Conservation (phyloP, 2,113 vertebrate species). For the Ameiurus melas region DNA sequence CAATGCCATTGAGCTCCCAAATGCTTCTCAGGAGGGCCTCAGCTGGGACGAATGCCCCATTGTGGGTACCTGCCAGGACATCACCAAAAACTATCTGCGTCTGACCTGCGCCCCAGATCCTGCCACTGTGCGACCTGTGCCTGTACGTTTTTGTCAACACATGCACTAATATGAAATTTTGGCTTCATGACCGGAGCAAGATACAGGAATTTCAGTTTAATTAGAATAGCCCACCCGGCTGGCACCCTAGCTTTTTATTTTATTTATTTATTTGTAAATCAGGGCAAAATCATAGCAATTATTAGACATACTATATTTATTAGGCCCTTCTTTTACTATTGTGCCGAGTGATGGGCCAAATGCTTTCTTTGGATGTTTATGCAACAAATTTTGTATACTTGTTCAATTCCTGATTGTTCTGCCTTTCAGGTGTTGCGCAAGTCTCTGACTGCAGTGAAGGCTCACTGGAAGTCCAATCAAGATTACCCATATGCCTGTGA, state of each 20-base stretch:
- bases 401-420: background rate
- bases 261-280: background rate
- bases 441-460: conserved; percentile 81
- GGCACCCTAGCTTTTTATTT: background rate
- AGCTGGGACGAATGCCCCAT: conserved; percentile 93
- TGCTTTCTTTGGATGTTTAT: no score
- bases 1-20: conserved; percentile 71
- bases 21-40: conserved; percentile 75
- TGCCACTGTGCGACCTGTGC: conserved; percentile 82
- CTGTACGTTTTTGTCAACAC: conserved; percentile 67
- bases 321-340: background rate
- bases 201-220: background rate
- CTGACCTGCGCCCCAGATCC: conserved; percentile 90
- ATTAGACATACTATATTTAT: background rate
- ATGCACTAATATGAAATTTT: background rate
- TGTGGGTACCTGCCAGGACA: conserved; percentile 85
- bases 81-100: conserved; percentile 87
- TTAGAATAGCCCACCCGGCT: background rate
- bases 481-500: conserved; percentile 89
- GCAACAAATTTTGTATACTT: background rate
- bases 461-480: conserved; percentile 85
- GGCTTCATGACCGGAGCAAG: background rate
- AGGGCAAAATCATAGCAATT: background rate
- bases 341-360: background rate
- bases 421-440: conserved; percentile 80